A percentile compares a stretch with the other conserved stretches of the same genome.
These are phyloP conservation scores for Ormyrus rosae DNA, from an alignment of 2,888 invertebrate genomes.

Conservation along the genomic window DNA sequence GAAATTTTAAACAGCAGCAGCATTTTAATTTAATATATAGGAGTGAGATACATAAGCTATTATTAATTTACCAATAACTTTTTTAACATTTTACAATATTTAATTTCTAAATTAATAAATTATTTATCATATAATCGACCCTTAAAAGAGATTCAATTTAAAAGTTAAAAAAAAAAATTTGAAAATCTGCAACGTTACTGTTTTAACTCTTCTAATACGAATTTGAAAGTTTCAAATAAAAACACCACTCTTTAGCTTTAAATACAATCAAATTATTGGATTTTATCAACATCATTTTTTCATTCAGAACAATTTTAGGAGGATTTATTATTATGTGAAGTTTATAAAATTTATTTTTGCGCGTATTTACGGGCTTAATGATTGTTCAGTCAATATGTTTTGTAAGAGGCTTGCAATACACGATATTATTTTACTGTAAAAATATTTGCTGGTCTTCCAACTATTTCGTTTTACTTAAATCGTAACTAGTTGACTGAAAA, in stretches of 20 bases:
- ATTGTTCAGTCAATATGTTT: not conserved
- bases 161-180: no score
- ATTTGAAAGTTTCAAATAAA: not conserved
- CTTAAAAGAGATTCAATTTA: no score
- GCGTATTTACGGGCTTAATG: conserved; percentile 1
- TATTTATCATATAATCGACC: no score
- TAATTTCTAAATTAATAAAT: no score
- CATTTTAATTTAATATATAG: no score
- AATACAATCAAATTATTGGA: not conserved
- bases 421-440: conserved; percentile 36
- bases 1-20: no score
- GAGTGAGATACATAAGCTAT: no score
- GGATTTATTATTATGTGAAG: not conserved
- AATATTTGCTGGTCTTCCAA: conserved; percentile 1
- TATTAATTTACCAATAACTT: no score
- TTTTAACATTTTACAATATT: no score
- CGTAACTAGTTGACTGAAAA: conserved; percentile 27
- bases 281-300: not conserved
- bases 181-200: no score
- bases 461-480: not conserved
- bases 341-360: not conserved
- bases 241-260: not conserved
- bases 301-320: no score
- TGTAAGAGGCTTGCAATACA: not conserved
- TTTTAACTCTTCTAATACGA: no score